These are phyloP conservation scores for Intellagama lesueurii DNA, from an alignment of 2,797 vertebrate genomes.

Conservation along the genomic window DNA sequence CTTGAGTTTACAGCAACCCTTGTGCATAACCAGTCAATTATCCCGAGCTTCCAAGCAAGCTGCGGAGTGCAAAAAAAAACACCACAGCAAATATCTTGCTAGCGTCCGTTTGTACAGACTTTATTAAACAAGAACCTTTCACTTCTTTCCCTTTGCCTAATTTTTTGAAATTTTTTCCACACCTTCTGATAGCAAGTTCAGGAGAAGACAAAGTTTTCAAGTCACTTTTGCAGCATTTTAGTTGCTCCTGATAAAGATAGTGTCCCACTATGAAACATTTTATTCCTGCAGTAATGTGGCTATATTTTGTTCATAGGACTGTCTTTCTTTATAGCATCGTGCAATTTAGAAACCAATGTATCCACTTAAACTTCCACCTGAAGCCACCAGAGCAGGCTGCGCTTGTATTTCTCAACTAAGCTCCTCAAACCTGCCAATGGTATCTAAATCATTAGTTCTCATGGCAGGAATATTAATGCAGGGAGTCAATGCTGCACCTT, in stretches of 20 bases:
- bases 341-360: not conserved
- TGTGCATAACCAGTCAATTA: not conserved
- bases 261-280: not conserved
- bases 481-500: not conserved
- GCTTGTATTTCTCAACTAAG: not conserved
- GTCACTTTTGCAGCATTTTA: not conserved
- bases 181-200: not conserved
- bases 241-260: not conserved
- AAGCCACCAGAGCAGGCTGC: not conserved
- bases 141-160: not conserved
- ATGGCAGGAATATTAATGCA: not conserved
- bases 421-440: not conserved
- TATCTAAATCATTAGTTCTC: not conserved
- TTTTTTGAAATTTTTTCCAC: not conserved
- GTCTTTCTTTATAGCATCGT: not conserved
- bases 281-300: not conserved
- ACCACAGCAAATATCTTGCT: not conserved
- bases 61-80: not conserved
- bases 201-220: not conserved
- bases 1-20: not conserved
- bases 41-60: not conserved
- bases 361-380: not conserved
- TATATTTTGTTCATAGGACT: not conserved
- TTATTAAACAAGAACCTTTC: not conserved
- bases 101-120: not conserved